These are phyloP conservation scores for Pachycephala philippinensis DNA, from an alignment of 2,113 vertebrate genomes.

Conservation along the genomic window DNA sequence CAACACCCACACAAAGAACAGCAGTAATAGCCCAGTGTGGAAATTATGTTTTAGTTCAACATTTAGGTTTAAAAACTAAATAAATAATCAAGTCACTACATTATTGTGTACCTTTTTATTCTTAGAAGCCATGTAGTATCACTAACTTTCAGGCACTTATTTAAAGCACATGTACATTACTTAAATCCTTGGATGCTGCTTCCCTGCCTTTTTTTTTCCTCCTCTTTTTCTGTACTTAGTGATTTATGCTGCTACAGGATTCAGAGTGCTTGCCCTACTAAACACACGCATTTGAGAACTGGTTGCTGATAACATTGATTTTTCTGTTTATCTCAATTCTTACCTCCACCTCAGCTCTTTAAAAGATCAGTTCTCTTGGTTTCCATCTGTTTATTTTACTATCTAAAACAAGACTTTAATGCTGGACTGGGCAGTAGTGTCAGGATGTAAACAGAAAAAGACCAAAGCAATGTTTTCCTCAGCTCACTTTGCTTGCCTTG, in stretches of 20 bases:
- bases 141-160: neutral
- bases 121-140: neutral
- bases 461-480: neutral
- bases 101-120: neutral
- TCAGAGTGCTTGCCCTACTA: neutral
- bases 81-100: neutral
- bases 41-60: neutral
- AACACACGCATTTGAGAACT: neutral
- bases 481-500: neutral
- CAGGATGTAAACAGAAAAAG: neutral
- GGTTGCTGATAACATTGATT: neutral
- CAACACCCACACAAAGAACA: neutral
- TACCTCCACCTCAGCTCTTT: neutral
- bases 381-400: neutral
- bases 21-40: fast-evolving
- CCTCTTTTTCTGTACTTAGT: neutral
- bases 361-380: neutral
- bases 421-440: neutral
- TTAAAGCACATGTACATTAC: fast-evolving
- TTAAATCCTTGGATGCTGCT: neutral
- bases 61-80: neutral
- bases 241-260: neutral
- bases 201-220: neutral
- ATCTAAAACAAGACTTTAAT: neutral
- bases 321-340: neutral